Evolutionary conservation across 2,113 vertebrate genomes (phyloP).

Genomic region (Corydoras maculifer): DNA sequence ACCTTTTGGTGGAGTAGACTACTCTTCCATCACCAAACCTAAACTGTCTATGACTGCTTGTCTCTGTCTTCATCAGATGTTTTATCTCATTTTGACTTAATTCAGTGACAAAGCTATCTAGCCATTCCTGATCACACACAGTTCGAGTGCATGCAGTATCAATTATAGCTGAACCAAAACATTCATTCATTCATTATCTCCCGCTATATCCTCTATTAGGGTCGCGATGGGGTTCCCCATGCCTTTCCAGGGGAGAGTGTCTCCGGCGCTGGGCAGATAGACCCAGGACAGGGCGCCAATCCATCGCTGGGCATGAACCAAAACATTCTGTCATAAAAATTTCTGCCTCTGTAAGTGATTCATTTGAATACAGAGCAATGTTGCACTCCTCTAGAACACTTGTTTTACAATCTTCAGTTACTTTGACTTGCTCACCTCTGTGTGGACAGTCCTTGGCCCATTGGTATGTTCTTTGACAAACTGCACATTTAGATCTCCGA

Average conservation of each 20-base stretch:
- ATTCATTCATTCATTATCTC: too few relatives aligned
- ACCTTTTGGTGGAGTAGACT: neutral
- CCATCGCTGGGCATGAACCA: too few relatives aligned
- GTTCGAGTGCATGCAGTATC: too few relatives aligned
- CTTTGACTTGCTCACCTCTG: neutral
- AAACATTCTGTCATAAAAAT: slow-evolving; percentile 22
- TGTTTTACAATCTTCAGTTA: neutral
- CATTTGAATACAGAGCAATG: neutral
- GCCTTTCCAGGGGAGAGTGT: too few relatives aligned
- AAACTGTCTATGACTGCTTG: slow-evolving; percentile 11
- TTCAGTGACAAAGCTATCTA: neutral
- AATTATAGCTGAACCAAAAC: neutral
- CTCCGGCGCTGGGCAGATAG: too few relatives aligned
- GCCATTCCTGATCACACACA: neutral
- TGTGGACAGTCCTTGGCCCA: neutral
- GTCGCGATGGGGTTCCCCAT: too few relatives aligned
- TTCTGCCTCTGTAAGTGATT: neutral
- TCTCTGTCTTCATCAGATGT: too few relatives aligned
- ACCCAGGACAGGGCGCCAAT: too few relatives aligned
- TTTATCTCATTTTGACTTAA: too few relatives aligned
- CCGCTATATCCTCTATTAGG: too few relatives aligned
- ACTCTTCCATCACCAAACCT: slow-evolving; percentile 25
- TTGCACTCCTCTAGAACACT: neutral
- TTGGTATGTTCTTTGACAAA: too few relatives aligned
- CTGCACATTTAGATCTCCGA: neutral